phyloP scores from a whole-genome alignment of 2,888 invertebrate species.

The Cephus nigrinus region DNA sequence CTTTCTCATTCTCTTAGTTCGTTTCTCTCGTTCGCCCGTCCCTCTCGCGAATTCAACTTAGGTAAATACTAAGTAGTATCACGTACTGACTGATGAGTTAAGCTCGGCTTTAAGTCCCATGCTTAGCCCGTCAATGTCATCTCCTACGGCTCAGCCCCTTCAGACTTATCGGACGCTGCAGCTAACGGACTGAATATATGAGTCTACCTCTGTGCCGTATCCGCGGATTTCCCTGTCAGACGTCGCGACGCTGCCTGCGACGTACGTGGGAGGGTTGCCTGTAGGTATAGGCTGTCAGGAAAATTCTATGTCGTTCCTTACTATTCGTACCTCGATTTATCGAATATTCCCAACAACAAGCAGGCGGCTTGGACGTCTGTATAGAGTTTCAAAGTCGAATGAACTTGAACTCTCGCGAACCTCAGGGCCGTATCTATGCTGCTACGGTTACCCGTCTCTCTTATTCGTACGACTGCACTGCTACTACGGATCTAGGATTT shows the following conservation, averaged over 20 bases:
- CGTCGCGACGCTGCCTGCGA: slow-evolving; percentile 33
- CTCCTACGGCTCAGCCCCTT: slow-evolving; percentile 63
- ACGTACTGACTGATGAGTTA: slow-evolving; percentile 65
- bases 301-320: not conserved
- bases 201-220: slow-evolving; percentile 15
- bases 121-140: slow-evolving; percentile 63
- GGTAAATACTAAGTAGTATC: slow-evolving; percentile 56
- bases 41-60: slow-evolving; percentile 49
- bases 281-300: not conserved
- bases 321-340: not conserved
- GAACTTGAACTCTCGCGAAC: not conserved
- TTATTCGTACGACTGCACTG: not conserved
- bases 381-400: not conserved
- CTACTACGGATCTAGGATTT: not conserved
- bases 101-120: slow-evolving; percentile 63
- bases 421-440: not conserved
- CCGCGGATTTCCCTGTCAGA: slow-evolving; percentile 56
- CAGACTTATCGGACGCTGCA: slow-evolving; percentile 65
- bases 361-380: not conserved
- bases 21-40: not conserved
- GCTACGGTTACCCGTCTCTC: not conserved
- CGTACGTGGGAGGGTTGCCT: not conserved
- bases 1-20: slow-evolving; percentile 20
- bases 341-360: not conserved
- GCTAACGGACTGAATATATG: slow-evolving; percentile 52